These are phyloP conservation scores for Megalopta genalis DNA, from an alignment of 1,140 invertebrate genomes.

Conservation along the genomic window DNA sequence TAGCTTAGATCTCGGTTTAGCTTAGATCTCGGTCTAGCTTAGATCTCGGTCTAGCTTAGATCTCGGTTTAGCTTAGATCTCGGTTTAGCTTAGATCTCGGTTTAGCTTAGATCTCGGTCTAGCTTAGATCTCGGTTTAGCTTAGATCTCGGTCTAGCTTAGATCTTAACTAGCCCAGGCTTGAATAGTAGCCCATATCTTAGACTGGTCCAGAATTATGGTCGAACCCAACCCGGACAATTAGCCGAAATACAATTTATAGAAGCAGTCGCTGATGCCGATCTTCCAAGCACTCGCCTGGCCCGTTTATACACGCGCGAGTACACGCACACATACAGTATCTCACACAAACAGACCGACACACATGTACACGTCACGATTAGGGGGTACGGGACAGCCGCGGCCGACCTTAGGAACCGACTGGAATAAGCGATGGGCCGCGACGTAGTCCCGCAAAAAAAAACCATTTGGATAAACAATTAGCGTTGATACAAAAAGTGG, in stretches of 20 bases:
- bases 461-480: slow-evolving; percentile 47
- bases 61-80: no score
- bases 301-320: slow-evolving; percentile 7
- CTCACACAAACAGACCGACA: neutral
- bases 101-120: no score
- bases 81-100: no score
- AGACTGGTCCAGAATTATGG: no score
- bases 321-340: slow-evolving; percentile 12
- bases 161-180: no score
- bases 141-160: no score
- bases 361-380: slow-evolving; percentile 28
- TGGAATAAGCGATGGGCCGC: slow-evolving; percentile 65
- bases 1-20: no score
- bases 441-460: slow-evolving; percentile 5
- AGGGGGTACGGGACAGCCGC: slow-evolving; percentile 14
- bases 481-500: slow-evolving; percentile 24
- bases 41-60: no score
- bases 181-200: no score
- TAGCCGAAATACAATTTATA: neutral
- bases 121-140: no score
- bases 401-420: slow-evolving; percentile 70
- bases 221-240: neutral
- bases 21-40: no score
- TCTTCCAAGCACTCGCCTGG: neutral
- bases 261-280: neutral